phyloP scores from a whole-genome alignment of 2,888 invertebrate genomes.

The Stictocephala bisonia region DNA sequence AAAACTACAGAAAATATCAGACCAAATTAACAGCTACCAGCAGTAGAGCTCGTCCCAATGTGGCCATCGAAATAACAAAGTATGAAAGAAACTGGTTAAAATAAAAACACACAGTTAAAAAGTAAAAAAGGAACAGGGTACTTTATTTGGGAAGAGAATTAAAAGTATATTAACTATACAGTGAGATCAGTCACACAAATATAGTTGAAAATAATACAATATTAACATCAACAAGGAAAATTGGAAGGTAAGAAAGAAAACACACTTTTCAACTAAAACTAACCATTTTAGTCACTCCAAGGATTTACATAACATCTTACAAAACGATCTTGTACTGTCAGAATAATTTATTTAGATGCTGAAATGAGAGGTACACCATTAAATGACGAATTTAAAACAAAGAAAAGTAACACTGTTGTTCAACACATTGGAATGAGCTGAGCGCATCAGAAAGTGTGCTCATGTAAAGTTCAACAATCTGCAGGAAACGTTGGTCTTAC shows the following conservation, averaged over 20 bases:
- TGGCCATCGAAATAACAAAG: conserved; percentile 26
- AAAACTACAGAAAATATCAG: conserved; percentile 21
- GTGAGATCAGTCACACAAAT: conserved; percentile 44
- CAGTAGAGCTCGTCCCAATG: conserved; percentile 32
- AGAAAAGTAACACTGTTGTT: conserved; percentile 40
- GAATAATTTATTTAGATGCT: conserved; percentile 5
- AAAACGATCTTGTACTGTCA: conserved; percentile 54
- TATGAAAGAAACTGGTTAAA: conserved; percentile 34
- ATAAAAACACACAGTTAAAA: conserved; percentile 46
- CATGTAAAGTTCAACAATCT: conserved; percentile 40
- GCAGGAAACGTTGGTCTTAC: conserved; percentile 46
- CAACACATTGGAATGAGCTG: conserved; percentile 46
- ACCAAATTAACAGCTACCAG: background rate
- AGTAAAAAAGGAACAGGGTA: conserved; percentile 46
- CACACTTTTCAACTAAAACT: conserved; percentile 55
- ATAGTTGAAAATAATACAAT: conserved; percentile 38
- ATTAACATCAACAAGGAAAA: conserved; percentile 24
- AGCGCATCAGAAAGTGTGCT: conserved; percentile 15
- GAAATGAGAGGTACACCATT: conserved; percentile 30
- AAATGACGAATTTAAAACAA: conserved; percentile 20
- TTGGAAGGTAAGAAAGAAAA: conserved; percentile 52
- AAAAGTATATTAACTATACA: conserved; percentile 44
- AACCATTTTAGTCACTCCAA: conserved; percentile 59
- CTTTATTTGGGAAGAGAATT: conserved; percentile 44
- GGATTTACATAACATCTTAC: conserved; percentile 56